phyloP scores from a whole-genome alignment of 2,113 vertebrate genomes.

The Entomyzon cyanotis region DNA sequence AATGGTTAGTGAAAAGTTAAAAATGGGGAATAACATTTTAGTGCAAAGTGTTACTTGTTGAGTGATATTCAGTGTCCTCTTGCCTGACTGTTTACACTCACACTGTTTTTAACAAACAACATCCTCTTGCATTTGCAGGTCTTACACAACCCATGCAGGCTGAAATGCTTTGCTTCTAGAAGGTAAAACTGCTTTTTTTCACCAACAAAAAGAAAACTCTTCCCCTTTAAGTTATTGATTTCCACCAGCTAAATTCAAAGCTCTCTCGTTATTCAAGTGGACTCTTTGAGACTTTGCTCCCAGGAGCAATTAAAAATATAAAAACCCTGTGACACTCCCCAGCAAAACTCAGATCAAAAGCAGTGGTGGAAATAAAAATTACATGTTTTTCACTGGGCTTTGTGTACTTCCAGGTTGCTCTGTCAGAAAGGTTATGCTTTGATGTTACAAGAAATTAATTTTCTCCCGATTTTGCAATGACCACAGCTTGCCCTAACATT shows the following conservation, averaged over 20 bases:
- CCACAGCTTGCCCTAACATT: not conserved
- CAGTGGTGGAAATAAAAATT: not conserved
- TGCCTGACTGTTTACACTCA: not conserved
- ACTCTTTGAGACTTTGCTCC: not conserved
- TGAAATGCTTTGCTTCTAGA: not conserved
- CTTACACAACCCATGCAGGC: not conserved
- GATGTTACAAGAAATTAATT: not conserved
- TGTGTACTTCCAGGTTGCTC: not conserved
- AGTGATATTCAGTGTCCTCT: not conserved
- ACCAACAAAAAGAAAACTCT: not conserved
- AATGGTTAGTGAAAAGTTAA: not conserved
- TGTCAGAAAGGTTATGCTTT: not conserved
- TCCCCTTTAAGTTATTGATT: not conserved
- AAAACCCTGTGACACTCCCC: not conserved
- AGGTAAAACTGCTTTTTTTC: not conserved
- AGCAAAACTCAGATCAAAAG: not conserved
- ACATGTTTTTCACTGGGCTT: not conserved
- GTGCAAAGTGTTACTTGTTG: not conserved
- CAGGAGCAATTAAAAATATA: not conserved
- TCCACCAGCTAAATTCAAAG: not conserved
- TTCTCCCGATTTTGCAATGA: not conserved
- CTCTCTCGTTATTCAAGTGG: not conserved
- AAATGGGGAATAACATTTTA: not conserved
- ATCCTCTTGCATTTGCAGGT: not conserved
- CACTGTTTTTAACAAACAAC: not conserved